Evolutionary conservation across 1,140 invertebrate species (phyloP), one percentile per base, ranked within the genome.

Genomic region (Samia ricini): DNA sequence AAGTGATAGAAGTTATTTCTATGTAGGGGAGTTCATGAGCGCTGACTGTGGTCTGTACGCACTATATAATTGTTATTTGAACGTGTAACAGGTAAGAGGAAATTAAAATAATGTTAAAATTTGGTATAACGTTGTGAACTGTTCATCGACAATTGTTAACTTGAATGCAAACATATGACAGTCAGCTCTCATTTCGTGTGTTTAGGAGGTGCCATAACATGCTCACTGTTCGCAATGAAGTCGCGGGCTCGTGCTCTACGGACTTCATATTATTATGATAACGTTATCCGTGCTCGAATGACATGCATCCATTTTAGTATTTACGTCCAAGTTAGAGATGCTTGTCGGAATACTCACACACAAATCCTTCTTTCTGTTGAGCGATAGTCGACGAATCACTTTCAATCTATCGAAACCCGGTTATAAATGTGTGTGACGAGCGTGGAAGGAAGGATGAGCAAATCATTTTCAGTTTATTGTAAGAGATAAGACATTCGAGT

Each of bases 1-100:
- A 76, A 60, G 74, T 77, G 75, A 77, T 70, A 71, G 68, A 56
- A 60, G 54, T 72, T 66, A 65, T 62, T 68, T 49, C 48, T 73
- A 73, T 63, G 55, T 49, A 49, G 66, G 68, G 66, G 71, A 55
- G 15, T 62, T 33, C 36, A 33, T 20, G 2, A 18, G 22, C n/a
- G 36, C 33, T 20, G 56, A 57, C 26, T 57, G 56, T n/a, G 52
- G 52, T 56, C 18, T 56, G 24, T 29, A 29, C 4, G 56, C 7
- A 33, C 36, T 26, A 5, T 18, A 36, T 20, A 5, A 21, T 15
- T 57, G 51, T 29, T 21, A 56, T 29, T 18, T 6, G 23, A 21
- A 19, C 42, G 24, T 57, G 21, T 36, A 36, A 7, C 4, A 20
- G n/a, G 6, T 42, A 42, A 42, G 33, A 42, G 1, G 1, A 4